Evolutionary conservation across 2,797 vertebrate genomes (phyloP).

Genomic region (Anguilla pacifica): DNA sequence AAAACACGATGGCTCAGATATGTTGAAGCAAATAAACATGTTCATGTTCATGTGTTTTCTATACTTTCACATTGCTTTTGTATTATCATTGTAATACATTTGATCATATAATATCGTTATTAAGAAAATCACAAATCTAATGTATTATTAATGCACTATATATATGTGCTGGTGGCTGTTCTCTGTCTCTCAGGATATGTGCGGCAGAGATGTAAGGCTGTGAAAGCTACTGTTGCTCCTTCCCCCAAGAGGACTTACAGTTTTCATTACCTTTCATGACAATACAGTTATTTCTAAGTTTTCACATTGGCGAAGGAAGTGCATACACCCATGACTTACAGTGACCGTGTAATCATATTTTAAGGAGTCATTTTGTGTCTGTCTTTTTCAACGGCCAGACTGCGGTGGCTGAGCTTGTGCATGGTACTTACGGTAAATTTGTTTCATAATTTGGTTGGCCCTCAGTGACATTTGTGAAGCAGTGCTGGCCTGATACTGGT

Average conservation of each 20-base stretch:
- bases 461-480: not conserved
- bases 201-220: not conserved
- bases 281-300: not conserved
- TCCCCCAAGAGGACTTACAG: not conserved
- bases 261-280: constrained; percentile 4
- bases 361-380: not conserved
- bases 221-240: not conserved
- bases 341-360: not conserved
- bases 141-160: not conserved
- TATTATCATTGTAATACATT: not conserved
- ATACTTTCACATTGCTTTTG: not conserved
- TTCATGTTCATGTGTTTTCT: not conserved
- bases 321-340: not conserved
- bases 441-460: not conserved
- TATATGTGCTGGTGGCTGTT: not conserved
- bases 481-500: not conserved
- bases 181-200: not conserved
- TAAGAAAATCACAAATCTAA: not conserved
- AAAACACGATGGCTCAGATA: not conserved
- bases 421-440: not conserved
- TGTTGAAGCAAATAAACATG: not conserved
- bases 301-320: not conserved
- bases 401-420: not conserved
- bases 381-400: not conserved
- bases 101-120: not conserved